Evolutionary conservation across 2,888 invertebrate genomes (phyloP).

Genomic region (Hecatera dysodea): DNA sequence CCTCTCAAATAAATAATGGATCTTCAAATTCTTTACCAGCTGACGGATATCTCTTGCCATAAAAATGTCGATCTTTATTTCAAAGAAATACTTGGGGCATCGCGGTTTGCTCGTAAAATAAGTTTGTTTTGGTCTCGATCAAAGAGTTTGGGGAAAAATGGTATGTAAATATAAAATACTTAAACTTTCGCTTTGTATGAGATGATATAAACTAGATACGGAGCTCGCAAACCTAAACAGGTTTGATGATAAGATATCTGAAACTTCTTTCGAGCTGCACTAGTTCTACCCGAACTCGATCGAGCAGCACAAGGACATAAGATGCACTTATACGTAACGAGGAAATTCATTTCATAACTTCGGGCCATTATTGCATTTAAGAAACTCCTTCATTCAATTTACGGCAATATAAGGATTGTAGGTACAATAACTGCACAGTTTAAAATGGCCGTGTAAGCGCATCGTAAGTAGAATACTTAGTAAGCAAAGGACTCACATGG

Average conservation of each 20-base stretch:
- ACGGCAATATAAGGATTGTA: too few relatives aligned
- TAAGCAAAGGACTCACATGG: constrained; percentile 90
- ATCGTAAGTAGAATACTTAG: background rate
- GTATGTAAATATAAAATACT: background rate
- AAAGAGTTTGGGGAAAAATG: background rate
- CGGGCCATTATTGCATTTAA: too few relatives aligned
- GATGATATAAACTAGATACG: background rate
- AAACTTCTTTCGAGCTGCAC: too few relatives aligned
- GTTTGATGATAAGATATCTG: too few relatives aligned
- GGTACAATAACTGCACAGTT: too few relatives aligned
- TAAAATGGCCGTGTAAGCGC: too few relatives aligned
- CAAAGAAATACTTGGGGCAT: constrained; percentile 14
- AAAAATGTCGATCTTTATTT: constrained; percentile 20
- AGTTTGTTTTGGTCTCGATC: constrained; percentile 1
- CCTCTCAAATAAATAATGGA: constrained; percentile 15
- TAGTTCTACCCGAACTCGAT: too few relatives aligned
- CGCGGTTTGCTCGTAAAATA: constrained; percentile 11
- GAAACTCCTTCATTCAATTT: too few relatives aligned
- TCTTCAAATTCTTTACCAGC: constrained; percentile 14
- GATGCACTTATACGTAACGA: too few relatives aligned
- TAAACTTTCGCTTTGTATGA: background rate
- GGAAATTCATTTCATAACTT: too few relatives aligned
- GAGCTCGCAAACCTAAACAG: background rate
- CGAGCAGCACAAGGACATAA: too few relatives aligned
- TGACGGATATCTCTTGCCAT: constrained; percentile 17